phyloP scores from a whole-genome alignment of 2,113 vertebrate genomes.

The Leiothrix lutea region DNA sequence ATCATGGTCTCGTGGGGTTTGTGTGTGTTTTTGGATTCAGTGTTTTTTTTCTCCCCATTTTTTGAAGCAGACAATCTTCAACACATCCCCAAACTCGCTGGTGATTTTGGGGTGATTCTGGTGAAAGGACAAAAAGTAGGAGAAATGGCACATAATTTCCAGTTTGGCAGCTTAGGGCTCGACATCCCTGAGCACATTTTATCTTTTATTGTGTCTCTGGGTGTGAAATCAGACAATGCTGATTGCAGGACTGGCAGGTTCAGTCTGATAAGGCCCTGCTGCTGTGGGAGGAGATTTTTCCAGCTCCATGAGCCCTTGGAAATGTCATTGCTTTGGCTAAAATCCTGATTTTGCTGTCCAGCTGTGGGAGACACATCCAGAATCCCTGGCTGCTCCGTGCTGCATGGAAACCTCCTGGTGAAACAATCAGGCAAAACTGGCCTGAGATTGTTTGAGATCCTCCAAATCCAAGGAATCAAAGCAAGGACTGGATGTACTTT shows the following conservation, averaged over 20 bases:
- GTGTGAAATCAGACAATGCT: background rate
- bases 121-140: background rate
- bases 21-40: background rate
- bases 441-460: background rate
- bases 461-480: background rate
- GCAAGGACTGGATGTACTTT: background rate
- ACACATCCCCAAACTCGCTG: background rate
- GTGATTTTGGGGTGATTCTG: background rate
- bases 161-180: background rate
- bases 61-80: background rate
- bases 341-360: background rate
- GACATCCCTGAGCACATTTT: background rate
- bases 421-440: fast-evolving
- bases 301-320: background rate
- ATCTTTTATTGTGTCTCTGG: background rate
- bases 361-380: background rate
- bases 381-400: background rate
- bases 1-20: background rate
- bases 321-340: background rate
- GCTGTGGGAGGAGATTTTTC: background rate
- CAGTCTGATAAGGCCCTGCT: background rate
- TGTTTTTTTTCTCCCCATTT: fast-evolving
- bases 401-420: background rate
- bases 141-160: background rate
- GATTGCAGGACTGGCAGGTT: background rate